Evolutionary conservation across 2,888 invertebrate genomes (phyloP), one percentile per base, ranked within the genome.

Genomic region (Congeria kusceri): DNA sequence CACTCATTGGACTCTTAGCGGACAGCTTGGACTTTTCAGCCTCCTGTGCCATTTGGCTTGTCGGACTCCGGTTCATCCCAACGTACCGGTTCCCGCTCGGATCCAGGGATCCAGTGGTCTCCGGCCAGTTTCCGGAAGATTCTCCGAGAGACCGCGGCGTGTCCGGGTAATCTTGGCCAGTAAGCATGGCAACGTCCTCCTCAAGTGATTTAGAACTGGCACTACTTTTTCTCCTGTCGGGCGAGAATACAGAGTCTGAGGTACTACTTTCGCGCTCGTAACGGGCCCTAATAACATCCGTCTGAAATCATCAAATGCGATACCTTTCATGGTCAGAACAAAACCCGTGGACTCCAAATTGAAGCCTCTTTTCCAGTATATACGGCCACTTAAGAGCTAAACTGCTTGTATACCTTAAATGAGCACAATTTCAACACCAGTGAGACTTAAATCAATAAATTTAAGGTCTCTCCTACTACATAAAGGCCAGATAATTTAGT

Each of bases 231-330:
- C 83, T 66, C 56, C 83, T 53, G 23, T 83, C 74, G 7, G 83
- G 83, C 28, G 83, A 83, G 53, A 83, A 83, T 3, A 83, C 83
- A 0, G 83, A 83, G 59, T 83, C 83, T 56, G 83, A 83, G 39
- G 80, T 83, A 53, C 83, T 83, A 39, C 80, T 83, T 53, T 83
- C 83, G 13, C 83, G 57, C 23, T 83, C 83, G 65, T 80, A 83
- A 9, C 77, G 28, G 15, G 77, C 67, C 65, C 83, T 62, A 44
- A 69, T 63, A 15, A 67, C 44, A 15, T 46, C 74, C 25, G 59
- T 62, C 83, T 83, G 66, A 29, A 77, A 77, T 15, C 13, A n/a
- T n/a, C n/a, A n/a, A n/a, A n/a, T n/a, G n/a, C n/a, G n/a, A n/a
- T n/a, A n/a, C n/a, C n/a, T n/a, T n/a, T n/a, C n/a, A n/a, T n/a